Evolutionary conservation across 2,888 invertebrate species (phyloP).

Genomic region (Cosmopolites sordidus): DNA sequence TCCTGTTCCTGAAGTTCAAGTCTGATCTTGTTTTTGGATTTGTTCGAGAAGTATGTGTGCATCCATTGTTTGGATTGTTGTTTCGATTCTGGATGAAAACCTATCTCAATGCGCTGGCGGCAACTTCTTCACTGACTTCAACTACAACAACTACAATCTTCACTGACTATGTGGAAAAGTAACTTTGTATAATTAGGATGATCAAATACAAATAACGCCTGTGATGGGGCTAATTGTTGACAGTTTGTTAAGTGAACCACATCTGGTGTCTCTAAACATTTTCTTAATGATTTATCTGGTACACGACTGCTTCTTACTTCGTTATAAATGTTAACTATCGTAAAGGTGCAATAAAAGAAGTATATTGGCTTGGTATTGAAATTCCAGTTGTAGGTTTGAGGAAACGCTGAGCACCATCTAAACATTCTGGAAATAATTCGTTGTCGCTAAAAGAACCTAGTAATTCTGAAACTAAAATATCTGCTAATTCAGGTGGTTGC

Average conservation of each 20-base stretch:
- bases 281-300: slow-evolving; percentile 52
- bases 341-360: slow-evolving; percentile 88
- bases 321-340: slow-evolving; percentile 81
- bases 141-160: too few relatives aligned
- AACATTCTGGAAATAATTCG: slow-evolving; percentile 95
- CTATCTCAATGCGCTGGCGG: too few relatives aligned
- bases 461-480: slow-evolving; percentile 61
- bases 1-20: too few relatives aligned
- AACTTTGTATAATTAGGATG: slow-evolving; percentile 72
- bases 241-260: slow-evolving; percentile 81
- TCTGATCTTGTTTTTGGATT: too few relatives aligned
- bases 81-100: too few relatives aligned
- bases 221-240: slow-evolving; percentile 68
- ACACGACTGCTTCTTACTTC: slow-evolving; percentile 59
- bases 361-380: slow-evolving; percentile 86
- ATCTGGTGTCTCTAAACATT: slow-evolving; percentile 77
- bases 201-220: slow-evolving; percentile 76
- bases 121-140: too few relatives aligned
- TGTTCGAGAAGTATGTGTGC: too few relatives aligned
- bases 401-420: slow-evolving; percentile 88
- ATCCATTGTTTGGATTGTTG: too few relatives aligned
- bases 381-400: slow-evolving; percentile 83
- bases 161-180: too few relatives aligned
- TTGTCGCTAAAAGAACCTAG: slow-evolving; percentile 97
- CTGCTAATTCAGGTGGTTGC: slow-evolving; percentile 79